A percentile compares a stretch with the other conserved stretches of the same genome.
Evolutionary conservation across 92 coral and sea anemone species (phyloP).

Genomic region (Micromussa lordhowensis): DNA sequence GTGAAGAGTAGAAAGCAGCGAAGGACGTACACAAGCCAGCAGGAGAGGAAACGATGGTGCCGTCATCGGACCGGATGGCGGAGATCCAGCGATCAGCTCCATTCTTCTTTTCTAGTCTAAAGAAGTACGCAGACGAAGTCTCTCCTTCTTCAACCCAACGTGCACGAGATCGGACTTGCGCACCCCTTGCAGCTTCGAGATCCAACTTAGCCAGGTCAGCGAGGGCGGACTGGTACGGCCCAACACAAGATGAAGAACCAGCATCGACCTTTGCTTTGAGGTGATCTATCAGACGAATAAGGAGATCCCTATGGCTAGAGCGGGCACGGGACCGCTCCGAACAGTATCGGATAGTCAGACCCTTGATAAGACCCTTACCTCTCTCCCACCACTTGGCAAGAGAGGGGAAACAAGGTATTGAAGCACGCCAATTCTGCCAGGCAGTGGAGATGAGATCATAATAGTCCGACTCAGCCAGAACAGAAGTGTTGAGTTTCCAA

Average conservation of each 20-base stretch:
- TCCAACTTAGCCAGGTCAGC: not conserved
- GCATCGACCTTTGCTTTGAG: not conserved
- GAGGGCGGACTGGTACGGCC: not conserved
- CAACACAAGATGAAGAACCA: not conserved
- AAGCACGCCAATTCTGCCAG: slow-evolving; percentile 4
- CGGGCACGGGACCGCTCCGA: not conserved
- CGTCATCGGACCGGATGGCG: not conserved
- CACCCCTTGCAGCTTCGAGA: not conserved
- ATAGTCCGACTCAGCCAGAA: not conserved
- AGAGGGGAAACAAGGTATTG: not conserved
- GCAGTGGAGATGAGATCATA: not conserved
- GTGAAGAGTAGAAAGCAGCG: not conserved
- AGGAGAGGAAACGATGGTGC: not conserved
- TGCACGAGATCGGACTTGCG: slow-evolving; percentile 19
- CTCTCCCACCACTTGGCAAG: slow-evolving; percentile 32
- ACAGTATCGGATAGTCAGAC: not conserved
- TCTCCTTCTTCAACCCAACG: slow-evolving; percentile 49
- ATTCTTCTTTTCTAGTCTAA: not conserved
- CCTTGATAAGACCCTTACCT: not conserved
- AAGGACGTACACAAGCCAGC: not conserved
- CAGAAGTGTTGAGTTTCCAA: slow-evolving; percentile 29
- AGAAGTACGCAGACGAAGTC: slow-evolving; percentile 24
- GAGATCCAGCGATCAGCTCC: not conserved
- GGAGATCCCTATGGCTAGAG: not conserved
- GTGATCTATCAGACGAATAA: not conserved